These are phyloP conservation scores for Ophion slaviceki DNA, from an alignment of 2,888 invertebrate species.

Conservation along the genomic window DNA sequence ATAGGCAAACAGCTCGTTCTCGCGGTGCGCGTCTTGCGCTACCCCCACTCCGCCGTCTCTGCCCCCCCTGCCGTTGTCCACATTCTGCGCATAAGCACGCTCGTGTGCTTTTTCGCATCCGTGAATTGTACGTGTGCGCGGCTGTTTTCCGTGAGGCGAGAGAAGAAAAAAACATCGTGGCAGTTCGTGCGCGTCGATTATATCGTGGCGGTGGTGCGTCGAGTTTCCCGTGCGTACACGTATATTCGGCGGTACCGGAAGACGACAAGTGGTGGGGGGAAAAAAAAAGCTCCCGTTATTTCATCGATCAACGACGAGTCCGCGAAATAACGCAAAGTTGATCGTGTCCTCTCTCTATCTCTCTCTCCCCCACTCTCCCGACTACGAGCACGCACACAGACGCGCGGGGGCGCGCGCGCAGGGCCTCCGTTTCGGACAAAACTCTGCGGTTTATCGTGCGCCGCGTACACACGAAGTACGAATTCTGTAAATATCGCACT, in stretches of 20 bases:
- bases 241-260: slow-evolving; percentile 4
- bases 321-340: slow-evolving; percentile 4
- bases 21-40: slow-evolving; percentile 15
- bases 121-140: background rate
- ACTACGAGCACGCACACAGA: background rate
- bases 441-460: slow-evolving; percentile 31
- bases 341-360: slow-evolving; percentile 5
- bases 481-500: slow-evolving; percentile 46
- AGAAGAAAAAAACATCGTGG: slow-evolving; percentile 23
- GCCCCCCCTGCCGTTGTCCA: background rate
- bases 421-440: slow-evolving; percentile 34
- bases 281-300: slow-evolving; percentile 15
- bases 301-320: slow-evolving; percentile 37
- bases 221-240: slow-evolving; percentile 6
- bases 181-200: slow-evolving; percentile 38
- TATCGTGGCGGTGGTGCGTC: background rate
- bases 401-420: slow-evolving; percentile 1
- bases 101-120: slow-evolving; percentile 11
- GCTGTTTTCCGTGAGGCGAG: slow-evolving; percentile 12
- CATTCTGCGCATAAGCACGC: slow-evolving; percentile 47
- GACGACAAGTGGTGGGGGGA: background rate
- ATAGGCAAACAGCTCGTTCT: slow-evolving; percentile 65
- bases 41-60: background rate
- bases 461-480: slow-evolving; percentile 24
- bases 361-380: slow-evolving; percentile 24